These are phyloP conservation scores for Calliscelio sp. DNA, from an alignment of 2,888 invertebrate species.

Conservation along the genomic window DNA sequence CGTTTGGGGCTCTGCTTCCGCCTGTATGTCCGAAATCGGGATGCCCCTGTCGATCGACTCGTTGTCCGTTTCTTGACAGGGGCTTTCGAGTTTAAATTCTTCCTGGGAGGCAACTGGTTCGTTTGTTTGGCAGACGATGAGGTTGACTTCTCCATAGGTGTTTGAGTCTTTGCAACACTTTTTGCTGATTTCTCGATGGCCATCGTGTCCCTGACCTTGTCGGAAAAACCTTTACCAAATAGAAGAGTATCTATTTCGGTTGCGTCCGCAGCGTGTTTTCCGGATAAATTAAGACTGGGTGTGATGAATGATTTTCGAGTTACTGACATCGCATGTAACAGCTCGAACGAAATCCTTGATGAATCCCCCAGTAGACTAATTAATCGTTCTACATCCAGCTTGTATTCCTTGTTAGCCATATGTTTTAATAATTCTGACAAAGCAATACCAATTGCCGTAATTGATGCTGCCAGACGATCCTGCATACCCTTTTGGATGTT, in stretches of 20 bases:
- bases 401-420: background rate
- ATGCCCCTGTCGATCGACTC: no score
- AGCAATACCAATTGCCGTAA: no score
- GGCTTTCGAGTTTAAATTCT: no score
- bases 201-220: background rate
- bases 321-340: background rate
- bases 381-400: background rate
- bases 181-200: conserved; percentile 10
- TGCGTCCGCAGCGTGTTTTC: background rate
- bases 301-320: background rate
- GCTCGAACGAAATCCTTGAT: background rate
- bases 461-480: no score
- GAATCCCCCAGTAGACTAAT: background rate
- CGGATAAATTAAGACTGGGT: background rate
- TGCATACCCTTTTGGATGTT: no score
- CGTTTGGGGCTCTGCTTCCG: no score
- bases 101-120: no score
- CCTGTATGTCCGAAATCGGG: no score
- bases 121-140: no score
- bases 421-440: background rate
- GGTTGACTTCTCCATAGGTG: no score
- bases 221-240: background rate
- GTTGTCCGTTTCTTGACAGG: no score
- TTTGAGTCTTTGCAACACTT: background rate
- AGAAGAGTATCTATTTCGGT: background rate